A percentile compares a stretch with the other conserved stretches of the same genome.
Evolutionary conservation across 1,140 invertebrate species (phyloP).

Genomic region (Sitophilus oryzae): DNA sequence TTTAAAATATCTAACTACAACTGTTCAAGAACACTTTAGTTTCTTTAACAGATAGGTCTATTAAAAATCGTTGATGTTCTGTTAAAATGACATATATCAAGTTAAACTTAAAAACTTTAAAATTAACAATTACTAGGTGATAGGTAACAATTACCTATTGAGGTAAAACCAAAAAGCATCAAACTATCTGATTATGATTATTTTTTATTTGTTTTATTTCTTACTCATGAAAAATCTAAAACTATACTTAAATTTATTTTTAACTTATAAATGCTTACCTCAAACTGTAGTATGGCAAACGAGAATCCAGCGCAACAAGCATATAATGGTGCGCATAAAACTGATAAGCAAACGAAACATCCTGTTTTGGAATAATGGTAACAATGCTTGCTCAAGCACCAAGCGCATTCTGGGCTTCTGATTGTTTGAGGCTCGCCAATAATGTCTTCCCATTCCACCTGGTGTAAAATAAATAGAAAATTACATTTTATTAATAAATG

Average conservation of each 20-base stretch:
- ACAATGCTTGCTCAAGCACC: conserved; percentile 63
- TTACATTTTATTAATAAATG: background rate
- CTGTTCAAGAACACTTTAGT: too few species aligned
- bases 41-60: too few species aligned
- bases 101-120: background rate
- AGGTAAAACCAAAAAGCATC: background rate
- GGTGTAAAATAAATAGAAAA: conserved; percentile 17
- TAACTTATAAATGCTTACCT: conserved; percentile 48
- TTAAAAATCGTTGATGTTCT: too few species aligned
- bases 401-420: conserved; percentile 67
- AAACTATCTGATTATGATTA: background rate
- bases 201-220: background rate
- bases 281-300: conserved; percentile 70
- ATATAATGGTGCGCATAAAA: conserved; percentile 59
- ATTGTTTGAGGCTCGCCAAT: conserved; percentile 71
- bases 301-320: conserved; percentile 63
- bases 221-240: background rate
- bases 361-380: conserved; percentile 61
- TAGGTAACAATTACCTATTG: background rate
- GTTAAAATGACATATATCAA: background rate
- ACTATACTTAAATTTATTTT: background rate
- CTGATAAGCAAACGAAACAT: conserved; percentile 64
- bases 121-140: background rate
- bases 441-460: conserved; percentile 73
- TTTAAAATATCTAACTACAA: too few species aligned